Evolutionary conservation across 2,113 vertebrate species (phyloP).

Genomic region (Clarias macrocephalus): DNA sequence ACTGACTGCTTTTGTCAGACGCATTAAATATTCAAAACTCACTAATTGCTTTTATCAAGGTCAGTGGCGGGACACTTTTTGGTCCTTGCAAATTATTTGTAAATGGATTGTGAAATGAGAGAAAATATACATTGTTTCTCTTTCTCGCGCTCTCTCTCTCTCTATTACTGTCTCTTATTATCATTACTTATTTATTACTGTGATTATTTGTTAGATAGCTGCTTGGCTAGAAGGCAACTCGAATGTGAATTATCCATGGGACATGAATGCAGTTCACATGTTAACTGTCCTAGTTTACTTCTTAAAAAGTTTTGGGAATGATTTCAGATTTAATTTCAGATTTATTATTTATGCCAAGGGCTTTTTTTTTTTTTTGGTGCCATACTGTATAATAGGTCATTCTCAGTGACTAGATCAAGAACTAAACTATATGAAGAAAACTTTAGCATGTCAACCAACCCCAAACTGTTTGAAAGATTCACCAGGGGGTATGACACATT

Average conservation of each 20-base stretch:
- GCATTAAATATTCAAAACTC: not conserved
- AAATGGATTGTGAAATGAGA: not conserved
- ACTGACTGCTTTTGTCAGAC: not conserved
- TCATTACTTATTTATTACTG: constrained; percentile 13
- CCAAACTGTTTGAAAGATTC: constrained; percentile 12
- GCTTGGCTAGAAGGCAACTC: not conserved
- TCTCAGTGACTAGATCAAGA: constrained; percentile 19
- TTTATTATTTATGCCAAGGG: constrained; percentile 43
- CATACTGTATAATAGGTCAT: constrained; percentile 32
- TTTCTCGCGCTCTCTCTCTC: not conserved
- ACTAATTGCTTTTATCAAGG: not conserved
- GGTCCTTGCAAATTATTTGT: not conserved
- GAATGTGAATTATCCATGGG: constrained; percentile 7
- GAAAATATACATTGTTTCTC: not conserved
- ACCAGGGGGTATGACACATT: not conserved
- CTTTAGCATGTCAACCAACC: not conserved
- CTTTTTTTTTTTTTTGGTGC: not conserved
- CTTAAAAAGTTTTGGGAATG: constrained; percentile 12
- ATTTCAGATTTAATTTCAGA: constrained; percentile 41
- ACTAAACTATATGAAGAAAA: constrained; percentile 19
- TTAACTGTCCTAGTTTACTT: constrained; percentile 38
- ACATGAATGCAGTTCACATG: not conserved
- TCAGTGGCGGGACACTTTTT: not conserved
- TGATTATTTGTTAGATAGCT: not conserved
- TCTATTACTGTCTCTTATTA: not conserved